These are phyloP conservation scores for Batillaria attramentaria DNA, from an alignment of 1,140 invertebrate genomes.

Conservation along the genomic window DNA sequence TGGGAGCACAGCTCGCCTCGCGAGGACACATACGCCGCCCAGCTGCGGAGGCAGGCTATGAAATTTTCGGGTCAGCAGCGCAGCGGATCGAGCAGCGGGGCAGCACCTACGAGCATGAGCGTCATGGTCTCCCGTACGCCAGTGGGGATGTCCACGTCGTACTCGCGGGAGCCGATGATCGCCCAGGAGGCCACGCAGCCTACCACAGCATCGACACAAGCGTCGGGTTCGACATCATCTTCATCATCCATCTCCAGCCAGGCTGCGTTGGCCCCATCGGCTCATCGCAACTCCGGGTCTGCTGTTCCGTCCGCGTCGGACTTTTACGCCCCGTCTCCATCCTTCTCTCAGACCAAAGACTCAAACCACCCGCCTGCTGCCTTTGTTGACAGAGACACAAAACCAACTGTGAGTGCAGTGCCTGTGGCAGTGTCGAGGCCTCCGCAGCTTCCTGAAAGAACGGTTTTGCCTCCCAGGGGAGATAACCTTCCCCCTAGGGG, in stretches of 20 bases:
- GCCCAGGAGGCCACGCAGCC: constrained; percentile 52
- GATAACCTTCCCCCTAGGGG: not conserved
- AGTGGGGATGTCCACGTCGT: constrained; percentile 55
- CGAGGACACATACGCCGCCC: constrained; percentile 57
- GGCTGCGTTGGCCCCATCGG: constrained; percentile 4
- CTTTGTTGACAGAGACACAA: not conserved
- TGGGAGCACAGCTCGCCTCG: constrained; percentile 50
- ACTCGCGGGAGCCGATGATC: constrained; percentile 54
- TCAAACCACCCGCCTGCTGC: not conserved
- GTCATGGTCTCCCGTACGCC: constrained; percentile 43
- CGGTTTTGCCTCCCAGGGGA: not conserved
- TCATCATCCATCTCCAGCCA: constrained; percentile 17
- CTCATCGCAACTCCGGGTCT: constrained; percentile 27
- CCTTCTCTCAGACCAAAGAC: constrained; percentile 6
- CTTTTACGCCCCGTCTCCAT: constrained; percentile 19
- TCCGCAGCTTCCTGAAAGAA: constrained; percentile 25
- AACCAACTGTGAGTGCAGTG: not conserved
- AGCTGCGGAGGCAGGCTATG: constrained; percentile 56
- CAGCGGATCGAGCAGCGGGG: not conserved
- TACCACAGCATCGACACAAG: not conserved
- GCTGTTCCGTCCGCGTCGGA: constrained; percentile 41
- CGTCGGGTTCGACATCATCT: constrained; percentile 26
- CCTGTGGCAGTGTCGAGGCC: not conserved
- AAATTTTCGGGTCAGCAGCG: constrained; percentile 54
- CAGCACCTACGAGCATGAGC: constrained; percentile 34